Percentiles rank a stretch among this genome's conserved stretches.
These are phyloP conservation scores for Patella caerulea DNA, from an alignment of 2,888 invertebrate genomes.

Conservation along the genomic window DNA sequence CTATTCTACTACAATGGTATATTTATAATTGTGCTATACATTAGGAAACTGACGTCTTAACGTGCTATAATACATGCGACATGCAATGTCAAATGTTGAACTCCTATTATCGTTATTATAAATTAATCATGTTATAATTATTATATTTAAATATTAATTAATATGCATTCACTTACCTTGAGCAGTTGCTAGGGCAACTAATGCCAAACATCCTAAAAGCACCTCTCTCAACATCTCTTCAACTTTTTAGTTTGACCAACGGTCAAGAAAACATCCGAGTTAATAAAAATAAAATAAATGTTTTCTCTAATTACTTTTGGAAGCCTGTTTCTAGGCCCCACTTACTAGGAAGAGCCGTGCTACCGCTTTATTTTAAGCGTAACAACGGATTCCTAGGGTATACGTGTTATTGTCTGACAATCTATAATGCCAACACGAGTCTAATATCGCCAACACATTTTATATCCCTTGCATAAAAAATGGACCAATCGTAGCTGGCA, in stretches of 20 bases:
- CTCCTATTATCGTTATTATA: no score
- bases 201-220: slow-evolving; percentile 17
- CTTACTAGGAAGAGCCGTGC: slow-evolving; percentile 29
- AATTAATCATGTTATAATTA: no score
- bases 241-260: slow-evolving; percentile 13
- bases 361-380: slow-evolving; percentile 14
- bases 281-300: slow-evolving; percentile 7
- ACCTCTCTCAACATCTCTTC: slow-evolving; percentile 17
- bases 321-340: slow-evolving; percentile 22
- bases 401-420: slow-evolving; percentile 23
- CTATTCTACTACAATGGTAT: no score
- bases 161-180: slow-evolving; percentile 13
- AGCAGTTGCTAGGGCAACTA: slow-evolving; percentile 14
- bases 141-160: no score
- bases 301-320: slow-evolving; percentile 3
- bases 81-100: no score
- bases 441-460: slow-evolving; percentile 18
- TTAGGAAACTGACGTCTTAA: no score
- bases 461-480: slow-evolving; percentile 27
- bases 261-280: slow-evolving; percentile 21
- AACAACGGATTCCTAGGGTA: slow-evolving; percentile 29
- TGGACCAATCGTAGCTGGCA: slow-evolving; percentile 20
- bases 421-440: slow-evolving; percentile 22
- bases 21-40: no score
- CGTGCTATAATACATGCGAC: no score